phyloP scores from a whole-genome alignment of 1,140 invertebrate species.

The Cotesia glomerata region DNA sequence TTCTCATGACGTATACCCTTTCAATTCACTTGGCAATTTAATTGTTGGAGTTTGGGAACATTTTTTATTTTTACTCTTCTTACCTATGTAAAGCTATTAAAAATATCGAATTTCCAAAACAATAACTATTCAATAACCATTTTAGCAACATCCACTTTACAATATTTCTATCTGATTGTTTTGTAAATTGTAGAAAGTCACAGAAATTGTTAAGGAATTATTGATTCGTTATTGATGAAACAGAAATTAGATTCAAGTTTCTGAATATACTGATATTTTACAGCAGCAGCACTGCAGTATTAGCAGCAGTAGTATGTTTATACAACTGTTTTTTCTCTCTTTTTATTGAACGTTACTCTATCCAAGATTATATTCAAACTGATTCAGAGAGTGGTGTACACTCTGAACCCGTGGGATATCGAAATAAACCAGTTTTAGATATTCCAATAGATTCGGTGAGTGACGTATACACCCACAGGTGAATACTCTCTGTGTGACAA shows the following conservation, averaged over 20 bases:
- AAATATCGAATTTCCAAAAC: background rate
- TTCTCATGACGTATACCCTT: background rate
- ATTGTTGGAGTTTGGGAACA: background rate
- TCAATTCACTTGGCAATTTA: background rate
- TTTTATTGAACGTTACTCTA: conserved; percentile 1
- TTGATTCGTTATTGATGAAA: background rate
- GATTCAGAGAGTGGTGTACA: conserved; percentile 6
- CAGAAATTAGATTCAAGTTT: background rate
- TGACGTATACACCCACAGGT: background rate
- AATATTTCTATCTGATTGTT: background rate
- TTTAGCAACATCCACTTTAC: background rate
- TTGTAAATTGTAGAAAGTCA: background rate
- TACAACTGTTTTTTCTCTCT: no score
- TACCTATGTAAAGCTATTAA: background rate
- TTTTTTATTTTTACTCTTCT: background rate
- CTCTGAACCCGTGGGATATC: conserved; percentile 2
- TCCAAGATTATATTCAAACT: conserved; percentile 16
- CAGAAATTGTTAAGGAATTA: background rate
- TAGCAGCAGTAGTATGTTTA: no score
- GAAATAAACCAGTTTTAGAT: conserved; percentile 24
- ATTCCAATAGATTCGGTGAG: conserved; percentile 13
- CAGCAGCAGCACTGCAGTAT: background rate
- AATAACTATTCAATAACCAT: background rate
- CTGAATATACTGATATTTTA: background rate
- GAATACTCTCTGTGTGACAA: conserved; percentile 10